Percentiles rank a stretch among this genome's conserved stretches.
Evolutionary conservation across 2,797 vertebrate species (phyloP).

Genomic region (Periparus ater): DNA sequence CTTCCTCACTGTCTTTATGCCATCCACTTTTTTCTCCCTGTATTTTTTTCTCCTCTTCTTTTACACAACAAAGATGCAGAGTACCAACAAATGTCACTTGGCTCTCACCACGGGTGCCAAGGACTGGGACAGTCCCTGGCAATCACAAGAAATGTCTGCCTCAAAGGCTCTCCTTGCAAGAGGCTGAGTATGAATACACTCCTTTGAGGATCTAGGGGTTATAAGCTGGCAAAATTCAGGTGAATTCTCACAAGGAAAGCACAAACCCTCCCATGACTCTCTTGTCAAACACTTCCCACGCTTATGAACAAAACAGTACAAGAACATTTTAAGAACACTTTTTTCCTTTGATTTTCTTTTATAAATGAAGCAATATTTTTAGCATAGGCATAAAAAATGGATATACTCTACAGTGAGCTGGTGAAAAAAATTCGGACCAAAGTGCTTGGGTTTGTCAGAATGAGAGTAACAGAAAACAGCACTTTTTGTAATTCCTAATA

Average conservation of each 20-base stretch:
- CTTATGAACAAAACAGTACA: background rate
- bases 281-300: background rate
- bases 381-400: background rate
- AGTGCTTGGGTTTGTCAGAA: background rate
- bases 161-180: background rate
- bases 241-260: background rate
- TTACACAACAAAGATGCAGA: background rate
- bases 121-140: background rate
- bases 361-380: background rate
- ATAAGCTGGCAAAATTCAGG: background rate
- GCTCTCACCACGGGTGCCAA: background rate
- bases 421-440: background rate
- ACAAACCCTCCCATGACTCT: accelerated
- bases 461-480: background rate
- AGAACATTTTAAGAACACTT: background rate
- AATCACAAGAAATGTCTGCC: background rate
- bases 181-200: background rate
- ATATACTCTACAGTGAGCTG: background rate
- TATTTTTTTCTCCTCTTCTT: background rate
- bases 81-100: background rate
- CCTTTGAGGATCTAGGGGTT: background rate
- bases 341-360: background rate
- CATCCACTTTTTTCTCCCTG: background rate
- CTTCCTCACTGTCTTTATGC: background rate
- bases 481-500: background rate